Evolutionary conservation across 1,140 invertebrate species (phyloP), one percentile per base, ranked within the genome.

Genomic region (Tetranychus urticae): DNA sequence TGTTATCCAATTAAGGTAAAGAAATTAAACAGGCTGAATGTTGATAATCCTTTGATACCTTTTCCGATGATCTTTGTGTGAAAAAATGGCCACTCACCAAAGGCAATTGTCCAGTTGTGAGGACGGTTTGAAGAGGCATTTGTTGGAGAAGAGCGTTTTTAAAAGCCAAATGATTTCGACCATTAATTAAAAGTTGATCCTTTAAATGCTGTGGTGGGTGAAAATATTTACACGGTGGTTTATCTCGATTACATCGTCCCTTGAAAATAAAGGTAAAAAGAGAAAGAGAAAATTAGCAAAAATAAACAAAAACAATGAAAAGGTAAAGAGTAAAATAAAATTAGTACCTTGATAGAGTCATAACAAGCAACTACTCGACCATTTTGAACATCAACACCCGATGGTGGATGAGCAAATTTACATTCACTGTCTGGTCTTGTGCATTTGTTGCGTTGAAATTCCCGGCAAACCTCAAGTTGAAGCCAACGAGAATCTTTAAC

Each of bases 191-290:
- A 70, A 99, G 80, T 78, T 98, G 94, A 77, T 99, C 94, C 79
- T 97, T 96, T 66, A 99, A 80, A 75, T 99, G 96, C 73, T 97
- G 92, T 66, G 96, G 94, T 65, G 92, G 93, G 79, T 98, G 94
- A 76, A 98, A 93, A 77, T 98, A 99, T 80, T 99, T 99, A 86
- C 96, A 99, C 67, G 94, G 94, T 64, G 94, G 94, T 73, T 98
- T 97, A 76, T 98, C 94, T 70, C 96, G 82, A 74, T 97, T 97
- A 81, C 96, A 99, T 75, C 96, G 90, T 70, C 93, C 94, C 94
- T 98, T 63, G 68, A 67, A 69, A 67, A 56, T 42, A 46, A 31
- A 66, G 62, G 70, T 68, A 68, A 68, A 37, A 23, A 23, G 0
- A 23, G 23, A 23, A 23, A 23, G 23, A 23, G 0, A 23, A 23